These are phyloP conservation scores for Terebella lapidaria DNA, from an alignment of 2,888 invertebrate species.

Conservation along the genomic window DNA sequence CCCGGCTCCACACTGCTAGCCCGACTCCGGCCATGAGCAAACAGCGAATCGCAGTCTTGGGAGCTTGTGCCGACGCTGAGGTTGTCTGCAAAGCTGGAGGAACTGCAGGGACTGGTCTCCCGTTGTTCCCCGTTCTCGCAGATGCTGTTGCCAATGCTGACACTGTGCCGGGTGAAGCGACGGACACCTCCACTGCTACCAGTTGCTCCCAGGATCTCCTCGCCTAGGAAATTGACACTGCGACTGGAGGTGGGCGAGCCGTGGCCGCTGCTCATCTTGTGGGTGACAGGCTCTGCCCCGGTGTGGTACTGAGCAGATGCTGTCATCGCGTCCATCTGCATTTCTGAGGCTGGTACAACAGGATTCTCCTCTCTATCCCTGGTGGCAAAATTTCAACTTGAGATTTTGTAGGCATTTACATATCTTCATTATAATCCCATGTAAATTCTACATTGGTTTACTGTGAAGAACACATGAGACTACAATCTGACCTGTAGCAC, in stretches of 20 bases:
- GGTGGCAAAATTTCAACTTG: constrained; percentile 5
- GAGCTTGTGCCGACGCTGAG: constrained; percentile 5
- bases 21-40: neutral
- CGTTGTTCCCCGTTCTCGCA: constrained; percentile 23
- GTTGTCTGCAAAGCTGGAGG: constrained; percentile 5
- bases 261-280: constrained; percentile 19
- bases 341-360: constrained; percentile 24
- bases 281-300: neutral
- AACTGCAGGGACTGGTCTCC: constrained; percentile 3
- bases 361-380: constrained; percentile 31
- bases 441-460: too few species aligned
- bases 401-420: neutral
- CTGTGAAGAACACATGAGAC: neutral
- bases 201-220: constrained; percentile 13
- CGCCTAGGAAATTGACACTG: constrained; percentile 33
- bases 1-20: neutral
- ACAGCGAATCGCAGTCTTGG: neutral
- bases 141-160: constrained; percentile 33
- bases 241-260: constrained; percentile 40
- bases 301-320: constrained; percentile 8
- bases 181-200: neutral
- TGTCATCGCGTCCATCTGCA: constrained; percentile 11
- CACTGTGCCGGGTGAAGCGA: constrained; percentile 21
- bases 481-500: constrained; percentile 15
- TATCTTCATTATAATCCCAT: too few species aligned